A percentile compares a stretch with the other conserved stretches of the same genome.
These are phyloP conservation scores for Polylopha cassiicola DNA, from an alignment of 2,888 invertebrate species.

Conservation along the genomic window DNA sequence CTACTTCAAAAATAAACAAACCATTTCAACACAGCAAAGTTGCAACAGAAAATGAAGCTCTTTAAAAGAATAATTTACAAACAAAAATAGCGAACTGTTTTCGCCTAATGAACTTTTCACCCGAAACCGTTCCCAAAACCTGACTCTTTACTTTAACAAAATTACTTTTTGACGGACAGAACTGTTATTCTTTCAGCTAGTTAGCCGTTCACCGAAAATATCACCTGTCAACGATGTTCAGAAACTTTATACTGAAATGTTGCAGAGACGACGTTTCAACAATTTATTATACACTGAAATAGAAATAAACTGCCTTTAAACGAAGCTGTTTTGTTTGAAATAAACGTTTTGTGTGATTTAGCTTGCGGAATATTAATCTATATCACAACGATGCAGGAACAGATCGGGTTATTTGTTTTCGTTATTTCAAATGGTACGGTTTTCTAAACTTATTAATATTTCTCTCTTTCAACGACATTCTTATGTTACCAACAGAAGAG, in stretches of 20 bases:
- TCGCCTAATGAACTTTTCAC: conserved; percentile 30
- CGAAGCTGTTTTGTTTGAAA: conserved; percentile 43
- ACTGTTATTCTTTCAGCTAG: conserved; percentile 57
- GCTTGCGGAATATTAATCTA: conserved; percentile 56
- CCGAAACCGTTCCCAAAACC: conserved; percentile 28
- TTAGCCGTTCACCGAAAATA: conserved; percentile 58
- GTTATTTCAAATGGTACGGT: conserved; percentile 27
- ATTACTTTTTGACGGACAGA: conserved; percentile 60
- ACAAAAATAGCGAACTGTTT: conserved; percentile 19
- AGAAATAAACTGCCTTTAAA: conserved; percentile 38
- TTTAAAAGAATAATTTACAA: not conserved
- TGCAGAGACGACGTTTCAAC: conserved; percentile 42
- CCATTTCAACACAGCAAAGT: no score
- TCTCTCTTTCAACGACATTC: no score
- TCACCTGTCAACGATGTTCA: conserved; percentile 48
- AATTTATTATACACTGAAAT: conserved; percentile 57
- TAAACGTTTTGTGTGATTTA: conserved; percentile 52
- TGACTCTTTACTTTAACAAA: conserved; percentile 41
- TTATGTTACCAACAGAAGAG: no score
- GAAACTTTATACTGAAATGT: conserved; percentile 68
- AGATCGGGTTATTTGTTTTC: conserved; percentile 33
- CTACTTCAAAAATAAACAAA: no score
- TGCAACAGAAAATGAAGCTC: no score
- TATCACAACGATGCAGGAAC: conserved; percentile 47
- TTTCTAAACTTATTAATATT: no score